Conservation (phyloP, 2,888 invertebrate species). For the Caenorhabditis zanzibari region DNA sequence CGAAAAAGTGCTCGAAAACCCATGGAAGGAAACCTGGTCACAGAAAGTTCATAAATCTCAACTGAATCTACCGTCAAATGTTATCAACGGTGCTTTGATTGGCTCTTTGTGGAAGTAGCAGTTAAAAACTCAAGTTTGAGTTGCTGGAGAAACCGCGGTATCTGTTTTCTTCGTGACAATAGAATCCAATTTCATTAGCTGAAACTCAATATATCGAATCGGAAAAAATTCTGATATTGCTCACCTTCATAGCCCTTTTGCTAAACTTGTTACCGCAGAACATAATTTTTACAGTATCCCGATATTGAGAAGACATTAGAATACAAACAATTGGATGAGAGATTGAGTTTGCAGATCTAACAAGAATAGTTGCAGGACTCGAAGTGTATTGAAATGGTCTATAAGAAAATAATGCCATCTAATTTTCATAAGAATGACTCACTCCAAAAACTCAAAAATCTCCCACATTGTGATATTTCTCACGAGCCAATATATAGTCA, state of each 20-base stretch:
- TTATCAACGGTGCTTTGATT: too few relatives aligned
- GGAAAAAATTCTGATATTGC: neutral
- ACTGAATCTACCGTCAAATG: too few relatives aligned
- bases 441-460: neutral
- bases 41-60: too few relatives aligned
- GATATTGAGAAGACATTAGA: conserved; percentile 13
- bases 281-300: neutral
- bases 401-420: too few relatives aligned
- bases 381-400: neutral
- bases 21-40: too few relatives aligned
- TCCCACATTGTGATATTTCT: too few relatives aligned
- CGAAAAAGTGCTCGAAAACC: too few relatives aligned
- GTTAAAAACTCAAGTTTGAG: neutral
- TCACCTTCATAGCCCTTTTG: neutral
- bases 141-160: neutral
- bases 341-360: neutral
- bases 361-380: neutral
- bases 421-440: too few relatives aligned
- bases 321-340: conserved; percentile 13
- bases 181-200: neutral
- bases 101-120: too few relatives aligned
- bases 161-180: neutral
- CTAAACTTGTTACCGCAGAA: neutral
- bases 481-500: neutral
- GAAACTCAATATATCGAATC: neutral